Evolutionary conservation across 2,888 invertebrate species (phyloP).

Genomic region (Ormyrus labotus): DNA sequence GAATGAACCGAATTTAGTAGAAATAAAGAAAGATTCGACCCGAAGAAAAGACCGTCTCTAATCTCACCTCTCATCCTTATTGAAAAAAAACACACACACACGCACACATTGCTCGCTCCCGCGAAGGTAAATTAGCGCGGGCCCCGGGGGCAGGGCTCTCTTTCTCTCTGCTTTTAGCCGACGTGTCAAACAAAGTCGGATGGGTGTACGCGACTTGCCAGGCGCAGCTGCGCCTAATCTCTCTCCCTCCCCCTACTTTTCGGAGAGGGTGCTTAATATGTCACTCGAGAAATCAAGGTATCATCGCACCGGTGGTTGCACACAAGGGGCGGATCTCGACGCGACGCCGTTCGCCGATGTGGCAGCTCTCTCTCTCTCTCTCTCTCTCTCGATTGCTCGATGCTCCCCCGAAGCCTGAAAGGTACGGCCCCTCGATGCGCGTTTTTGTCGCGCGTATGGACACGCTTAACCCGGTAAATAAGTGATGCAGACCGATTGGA

Average conservation of each 20-base stretch:
- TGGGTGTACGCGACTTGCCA: slow-evolving; percentile 17
- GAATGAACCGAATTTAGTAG: slow-evolving; percentile 5
- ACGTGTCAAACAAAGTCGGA: slow-evolving; percentile 52
- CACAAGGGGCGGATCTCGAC: slow-evolving; percentile 71
- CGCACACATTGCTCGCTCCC: too few relatives aligned
- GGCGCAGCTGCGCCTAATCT: slow-evolving; percentile 56
- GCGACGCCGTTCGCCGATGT: slow-evolving; percentile 55
- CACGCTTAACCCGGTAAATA: slow-evolving; percentile 38
- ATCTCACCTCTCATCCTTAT: slow-evolving; percentile 3
- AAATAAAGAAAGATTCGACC: slow-evolving; percentile 38
- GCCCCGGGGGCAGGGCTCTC: not conserved
- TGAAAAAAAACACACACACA: too few relatives aligned
- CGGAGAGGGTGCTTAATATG: slow-evolving; percentile 67
- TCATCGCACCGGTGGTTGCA: slow-evolving; percentile 72
- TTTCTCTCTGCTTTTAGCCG: slow-evolving; percentile 41
- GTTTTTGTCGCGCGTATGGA: slow-evolving; percentile 7
- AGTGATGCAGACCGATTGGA: not conserved
- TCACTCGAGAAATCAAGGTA: slow-evolving; percentile 74
- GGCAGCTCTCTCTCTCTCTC: slow-evolving; percentile 49
- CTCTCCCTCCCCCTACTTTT: slow-evolving; percentile 18
- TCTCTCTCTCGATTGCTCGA: slow-evolving; percentile 28
- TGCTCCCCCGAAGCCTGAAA: slow-evolving; percentile 14
- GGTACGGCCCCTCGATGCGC: slow-evolving; percentile 38
- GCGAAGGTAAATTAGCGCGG: slow-evolving; percentile 39
- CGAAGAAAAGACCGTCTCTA: not conserved